Evolutionary conservation across 2,888 invertebrate genomes (phyloP), one percentile per base, ranked within the genome.

Genomic region (Agapetus fuscipes): DNA sequence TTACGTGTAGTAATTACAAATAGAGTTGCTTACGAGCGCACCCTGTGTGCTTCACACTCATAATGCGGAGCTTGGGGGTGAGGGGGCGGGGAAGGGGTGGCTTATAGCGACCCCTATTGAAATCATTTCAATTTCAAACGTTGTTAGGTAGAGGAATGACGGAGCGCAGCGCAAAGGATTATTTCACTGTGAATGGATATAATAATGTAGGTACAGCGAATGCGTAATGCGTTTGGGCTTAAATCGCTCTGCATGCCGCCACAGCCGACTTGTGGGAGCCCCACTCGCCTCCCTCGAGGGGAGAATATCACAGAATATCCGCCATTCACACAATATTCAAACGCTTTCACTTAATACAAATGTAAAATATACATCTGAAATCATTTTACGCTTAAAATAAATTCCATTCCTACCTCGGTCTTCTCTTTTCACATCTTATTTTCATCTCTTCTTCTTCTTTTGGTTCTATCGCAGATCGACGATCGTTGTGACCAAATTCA

Each of bases 81-180:
- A 32, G 41, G 34, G 37, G 37, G 17, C 29, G 26, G 30, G 40
- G 37, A 27, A 37, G 40, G 43, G 43, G 42, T 39, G 44, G 47
- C 43, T 47, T 47, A 44, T 42, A 39, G 37, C 38, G 36, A 39
- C 45, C 48, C 45, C 48, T 26, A 48, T 48, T 48, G 41, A 48
- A 48, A 48, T 48, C 43, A 48, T 48, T 48, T 48, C 48, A 48
- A 48, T 48, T 48, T 48, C 48, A 48, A 48, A 48, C 48, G 43
- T 46, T 44, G 48, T 48, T 40, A 41, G 48, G 44, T 45, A 41
- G 41, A 37, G 46, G 43, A 38, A 48, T 48, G 46, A 48, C 39
- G 32, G 41, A 43, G 41, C 41, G 40, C 37, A 32, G 30, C 31
- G 31, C 37, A 47, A 47, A 46, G 48, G 46, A 48, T 48, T 48